phyloP scores from a whole-genome alignment of 2,888 invertebrate genomes.

The Scrobipalpa costella region DNA sequence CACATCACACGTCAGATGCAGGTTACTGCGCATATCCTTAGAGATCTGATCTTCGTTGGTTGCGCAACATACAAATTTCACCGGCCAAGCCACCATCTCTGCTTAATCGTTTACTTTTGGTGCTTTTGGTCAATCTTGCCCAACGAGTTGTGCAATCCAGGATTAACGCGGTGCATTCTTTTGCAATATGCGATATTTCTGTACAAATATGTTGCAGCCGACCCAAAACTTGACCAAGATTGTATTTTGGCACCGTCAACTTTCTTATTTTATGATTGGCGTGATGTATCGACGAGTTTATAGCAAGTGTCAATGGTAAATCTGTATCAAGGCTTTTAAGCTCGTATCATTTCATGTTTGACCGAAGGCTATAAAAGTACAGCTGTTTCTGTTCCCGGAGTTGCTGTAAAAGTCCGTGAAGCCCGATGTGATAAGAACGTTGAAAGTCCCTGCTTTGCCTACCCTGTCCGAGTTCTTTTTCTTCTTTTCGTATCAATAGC shows the following conservation, averaged over 20 bases:
- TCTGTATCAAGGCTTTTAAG: neutral
- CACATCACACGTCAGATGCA: neutral
- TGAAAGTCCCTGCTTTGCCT: no score
- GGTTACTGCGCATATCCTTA: conserved; percentile 34
- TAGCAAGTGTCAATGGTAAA: conserved; percentile 32
- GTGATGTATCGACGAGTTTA: conserved; percentile 44
- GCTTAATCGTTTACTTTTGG: conserved; percentile 63
- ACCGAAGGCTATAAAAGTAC: no score
- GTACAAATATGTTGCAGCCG: conserved; percentile 57
- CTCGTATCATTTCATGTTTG: no score
- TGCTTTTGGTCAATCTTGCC: conserved; percentile 65
- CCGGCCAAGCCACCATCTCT: conserved; percentile 51
- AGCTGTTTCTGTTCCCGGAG: no score
- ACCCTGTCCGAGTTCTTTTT: no score
- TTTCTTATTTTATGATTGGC: conserved; percentile 56
- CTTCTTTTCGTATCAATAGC: no score
- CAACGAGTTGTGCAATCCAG: conserved; percentile 72
- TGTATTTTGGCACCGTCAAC: conserved; percentile 50
- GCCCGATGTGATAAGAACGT: no score
- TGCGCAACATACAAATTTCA: conserved; percentile 62
- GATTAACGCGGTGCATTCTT: conserved; percentile 67
- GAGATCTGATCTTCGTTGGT: conserved; percentile 47
- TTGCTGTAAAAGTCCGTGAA: no score
- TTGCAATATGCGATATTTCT: conserved; percentile 71
- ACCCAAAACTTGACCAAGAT: conserved; percentile 47